phyloP scores from a whole-genome alignment of 1,140 invertebrate species.

The Pectinophora gossypiella region DNA sequence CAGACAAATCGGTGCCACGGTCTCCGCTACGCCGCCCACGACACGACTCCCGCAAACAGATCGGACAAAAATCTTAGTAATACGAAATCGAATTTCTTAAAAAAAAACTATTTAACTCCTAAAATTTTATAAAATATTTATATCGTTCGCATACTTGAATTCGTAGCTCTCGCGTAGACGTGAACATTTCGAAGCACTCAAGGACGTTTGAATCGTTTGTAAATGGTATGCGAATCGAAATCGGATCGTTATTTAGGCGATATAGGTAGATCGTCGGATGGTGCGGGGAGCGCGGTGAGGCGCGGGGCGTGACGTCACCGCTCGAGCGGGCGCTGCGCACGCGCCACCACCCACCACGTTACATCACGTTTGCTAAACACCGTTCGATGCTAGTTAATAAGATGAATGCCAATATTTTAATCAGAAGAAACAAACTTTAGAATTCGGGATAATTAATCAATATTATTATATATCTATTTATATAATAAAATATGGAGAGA shows the following conservation, averaged over 20 bases:
- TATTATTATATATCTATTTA: constrained; percentile 69
- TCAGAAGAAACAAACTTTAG: constrained; percentile 61
- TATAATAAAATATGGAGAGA: constrained; percentile 68
- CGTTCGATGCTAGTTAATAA: constrained; percentile 61
- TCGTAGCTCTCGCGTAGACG: constrained; percentile 50
- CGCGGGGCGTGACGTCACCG: constrained; percentile 2
- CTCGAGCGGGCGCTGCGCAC: not conserved
- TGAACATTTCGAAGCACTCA: constrained; percentile 30
- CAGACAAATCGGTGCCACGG: not conserved
- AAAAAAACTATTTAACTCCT: constrained; percentile 52
- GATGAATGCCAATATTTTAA: constrained; percentile 71
- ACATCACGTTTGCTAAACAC: constrained; percentile 23
- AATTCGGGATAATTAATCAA: constrained; percentile 66
- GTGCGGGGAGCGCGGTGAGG: constrained; percentile 16
- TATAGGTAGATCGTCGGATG: constrained; percentile 37
- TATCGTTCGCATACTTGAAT: constrained; percentile 51
- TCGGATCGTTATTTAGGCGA: constrained; percentile 41
- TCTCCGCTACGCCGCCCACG: constrained; percentile 5
- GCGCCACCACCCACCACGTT: not conserved
- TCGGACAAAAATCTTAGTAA: constrained; percentile 39
- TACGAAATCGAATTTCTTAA: constrained; percentile 70
- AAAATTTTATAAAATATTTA: constrained; percentile 65
- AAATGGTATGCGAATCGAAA: constrained; percentile 26
- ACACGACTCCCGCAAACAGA: not conserved
- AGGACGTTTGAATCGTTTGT: constrained; percentile 36